Percentiles rank a stretch among this genome's conserved stretches.
Evolutionary conservation across 2,797 vertebrate genomes (phyloP).

Genomic region (Odontamblyopus lacepedii): DNA sequence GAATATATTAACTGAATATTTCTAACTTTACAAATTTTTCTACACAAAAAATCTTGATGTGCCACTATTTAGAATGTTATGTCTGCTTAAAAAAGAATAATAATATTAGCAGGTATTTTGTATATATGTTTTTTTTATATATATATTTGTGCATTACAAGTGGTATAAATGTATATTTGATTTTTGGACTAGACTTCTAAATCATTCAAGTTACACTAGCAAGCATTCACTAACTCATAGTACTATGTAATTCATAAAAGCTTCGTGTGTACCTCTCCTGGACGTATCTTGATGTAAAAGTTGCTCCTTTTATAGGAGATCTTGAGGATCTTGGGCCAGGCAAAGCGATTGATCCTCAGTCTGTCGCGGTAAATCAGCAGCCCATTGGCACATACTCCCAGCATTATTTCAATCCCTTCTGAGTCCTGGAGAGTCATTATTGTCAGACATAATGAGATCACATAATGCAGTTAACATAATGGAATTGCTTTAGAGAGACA

Average conservation of each 20-base stretch:
- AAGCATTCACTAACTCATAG: background rate
- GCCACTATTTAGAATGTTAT: no score
- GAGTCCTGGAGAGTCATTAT: constrained; percentile 83
- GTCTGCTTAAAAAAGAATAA: no score
- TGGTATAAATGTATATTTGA: no score
- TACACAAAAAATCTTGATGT: no score
- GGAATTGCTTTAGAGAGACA: background rate
- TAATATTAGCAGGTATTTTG: no score
- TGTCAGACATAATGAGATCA: constrained; percentile 1
- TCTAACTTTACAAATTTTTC: no score
- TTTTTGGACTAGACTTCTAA: no score
- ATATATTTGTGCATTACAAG: background rate
- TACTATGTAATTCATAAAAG: background rate
- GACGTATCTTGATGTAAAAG: constrained; percentile 99
- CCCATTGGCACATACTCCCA: constrained; percentile 96
- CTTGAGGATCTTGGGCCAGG: constrained; percentile 99
- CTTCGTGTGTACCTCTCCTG: constrained; percentile 85
- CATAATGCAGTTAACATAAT: constrained; percentile 5
- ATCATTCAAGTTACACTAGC: background rate
- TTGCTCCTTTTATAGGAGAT: constrained; percentile 99
- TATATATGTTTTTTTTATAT: no score
- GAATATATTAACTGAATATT: background rate
- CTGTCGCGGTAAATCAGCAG: constrained; percentile 98
- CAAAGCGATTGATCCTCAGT: constrained; percentile 97
- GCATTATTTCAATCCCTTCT: constrained; percentile 98